Evolutionary conservation across 1,140 invertebrate genomes (phyloP).

Genomic region (Drosophila orosa): DNA sequence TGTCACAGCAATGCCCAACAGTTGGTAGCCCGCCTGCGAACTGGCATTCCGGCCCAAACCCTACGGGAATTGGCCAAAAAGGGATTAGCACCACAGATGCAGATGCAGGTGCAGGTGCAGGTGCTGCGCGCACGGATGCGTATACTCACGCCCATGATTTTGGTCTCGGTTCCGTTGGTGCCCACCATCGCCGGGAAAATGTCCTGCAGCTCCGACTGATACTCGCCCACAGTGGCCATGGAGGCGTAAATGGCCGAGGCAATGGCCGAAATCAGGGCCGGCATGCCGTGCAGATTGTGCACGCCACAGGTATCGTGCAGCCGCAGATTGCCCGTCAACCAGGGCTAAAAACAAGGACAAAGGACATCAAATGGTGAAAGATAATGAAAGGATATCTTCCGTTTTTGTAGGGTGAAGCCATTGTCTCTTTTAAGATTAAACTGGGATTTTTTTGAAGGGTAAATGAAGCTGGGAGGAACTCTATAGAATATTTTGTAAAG

Average conservation of each 20-base stretch:
- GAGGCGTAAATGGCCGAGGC: conserved; percentile 91
- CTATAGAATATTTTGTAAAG: background rate
- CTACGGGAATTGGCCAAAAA: conserved; percentile 19
- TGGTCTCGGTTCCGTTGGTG: conserved; percentile 62
- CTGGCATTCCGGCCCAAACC: conserved; percentile 87
- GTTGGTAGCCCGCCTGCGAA: conserved; percentile 92
- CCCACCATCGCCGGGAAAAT: conserved; percentile 86
- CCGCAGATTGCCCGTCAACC: conserved; percentile 88
- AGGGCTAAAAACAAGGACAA: conserved; percentile 86
- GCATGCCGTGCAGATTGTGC: conserved; percentile 98
- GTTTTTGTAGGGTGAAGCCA: background rate
- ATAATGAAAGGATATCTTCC: background rate
- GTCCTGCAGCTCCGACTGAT: conserved; percentile 86
- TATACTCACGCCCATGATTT: conserved; percentile 79
- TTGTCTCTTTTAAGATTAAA: background rate
- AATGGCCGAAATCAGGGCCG: conserved; percentile 93
- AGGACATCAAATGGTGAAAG: conserved; percentile 11
- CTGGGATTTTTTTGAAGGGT: background rate
- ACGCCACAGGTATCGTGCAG: conserved; percentile 98
- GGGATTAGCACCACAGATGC: conserved; percentile 10
- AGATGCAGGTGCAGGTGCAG: conserved; percentile 2
- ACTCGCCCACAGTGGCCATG: conserved; percentile 87
- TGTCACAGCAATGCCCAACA: conserved; percentile 90
- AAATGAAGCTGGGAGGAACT: too few relatives aligned
- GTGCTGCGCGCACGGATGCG: background rate